Conservation (phyloP, 2,888 invertebrate species). For the Xanthia icteritia region DNA sequence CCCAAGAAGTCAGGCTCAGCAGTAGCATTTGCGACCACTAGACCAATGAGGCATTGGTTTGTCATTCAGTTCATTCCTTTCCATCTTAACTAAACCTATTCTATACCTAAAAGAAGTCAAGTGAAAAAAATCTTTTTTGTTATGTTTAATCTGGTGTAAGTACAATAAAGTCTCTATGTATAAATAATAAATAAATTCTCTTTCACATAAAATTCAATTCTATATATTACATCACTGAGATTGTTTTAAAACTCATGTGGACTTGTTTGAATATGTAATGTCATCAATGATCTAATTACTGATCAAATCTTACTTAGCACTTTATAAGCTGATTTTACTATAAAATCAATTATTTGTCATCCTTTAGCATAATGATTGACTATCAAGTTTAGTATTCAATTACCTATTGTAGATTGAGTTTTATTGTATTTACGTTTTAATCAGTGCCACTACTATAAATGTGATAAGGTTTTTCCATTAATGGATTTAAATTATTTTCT, state of each 20-base stretch:
- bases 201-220: background rate
- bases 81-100: background rate
- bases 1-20: no score
- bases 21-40: no score
- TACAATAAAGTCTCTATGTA: no score
- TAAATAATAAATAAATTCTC: background rate
- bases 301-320: constrained; percentile 5
- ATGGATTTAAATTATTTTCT: constrained; percentile 9
- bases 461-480: constrained; percentile 46
- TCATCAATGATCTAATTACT: constrained; percentile 43
- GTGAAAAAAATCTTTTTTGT: background rate
- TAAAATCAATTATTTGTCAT: constrained; percentile 13
- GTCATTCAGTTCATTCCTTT: background rate
- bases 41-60: no score
- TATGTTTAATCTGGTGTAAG: no score
- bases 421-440: constrained; percentile 54
- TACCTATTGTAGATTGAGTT: constrained; percentile 30
- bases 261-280: constrained; percentile 19
- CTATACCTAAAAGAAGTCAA: background rate
- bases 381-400: constrained; percentile 36
- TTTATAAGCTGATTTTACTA: constrained; percentile 6
- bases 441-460: constrained; percentile 54
- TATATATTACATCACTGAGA: constrained; percentile 20
- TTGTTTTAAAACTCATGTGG: constrained; percentile 22
- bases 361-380: background rate